A percentile compares a stretch with the other conserved stretches of the same genome.
Evolutionary conservation across 2,888 invertebrate genomes (phyloP).

Genomic region (Eupelmus urozonus): DNA sequence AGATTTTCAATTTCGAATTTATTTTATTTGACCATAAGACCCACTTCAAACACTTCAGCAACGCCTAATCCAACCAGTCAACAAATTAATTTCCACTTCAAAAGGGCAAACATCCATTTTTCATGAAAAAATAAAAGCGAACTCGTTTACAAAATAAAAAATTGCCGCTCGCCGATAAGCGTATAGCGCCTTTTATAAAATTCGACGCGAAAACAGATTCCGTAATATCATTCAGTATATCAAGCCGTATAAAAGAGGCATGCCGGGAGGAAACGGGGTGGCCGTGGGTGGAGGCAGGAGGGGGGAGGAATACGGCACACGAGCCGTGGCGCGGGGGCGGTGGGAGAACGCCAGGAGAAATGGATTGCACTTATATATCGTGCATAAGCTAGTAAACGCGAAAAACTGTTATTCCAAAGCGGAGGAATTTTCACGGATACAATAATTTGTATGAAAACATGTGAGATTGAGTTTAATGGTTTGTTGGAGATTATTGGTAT

Average conservation of each 20-base stretch:
- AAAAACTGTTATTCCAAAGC: conserved; percentile 13
- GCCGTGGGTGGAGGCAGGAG: conserved; percentile 42
- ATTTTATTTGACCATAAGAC: no score
- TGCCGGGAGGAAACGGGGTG: conserved; percentile 28
- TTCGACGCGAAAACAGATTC: conserved; percentile 54
- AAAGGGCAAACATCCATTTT: no score
- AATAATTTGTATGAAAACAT: conserved; percentile 38
- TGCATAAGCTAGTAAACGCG: conserved; percentile 30
- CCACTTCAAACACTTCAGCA: no score
- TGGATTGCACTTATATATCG: conserved; percentile 36
- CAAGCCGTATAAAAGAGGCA: conserved; percentile 62
- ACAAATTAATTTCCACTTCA: no score
- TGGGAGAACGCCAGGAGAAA: conserved; percentile 22
- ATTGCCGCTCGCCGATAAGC: no score
- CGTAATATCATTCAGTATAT: conserved; percentile 61
- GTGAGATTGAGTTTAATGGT: no score
- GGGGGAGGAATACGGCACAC: conserved; percentile 8
- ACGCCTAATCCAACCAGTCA: no score
- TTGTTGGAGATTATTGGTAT: no score
- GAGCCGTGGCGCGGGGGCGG: neutral
- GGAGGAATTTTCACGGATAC: conserved; percentile 5
- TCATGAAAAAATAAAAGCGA: no score
- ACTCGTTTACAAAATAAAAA: no score
- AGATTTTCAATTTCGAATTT: no score
- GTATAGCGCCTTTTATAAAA: conserved; percentile 17